Conservation (phyloP, 2,797 vertebrate species). For the Chloroceryle inda region DNA sequence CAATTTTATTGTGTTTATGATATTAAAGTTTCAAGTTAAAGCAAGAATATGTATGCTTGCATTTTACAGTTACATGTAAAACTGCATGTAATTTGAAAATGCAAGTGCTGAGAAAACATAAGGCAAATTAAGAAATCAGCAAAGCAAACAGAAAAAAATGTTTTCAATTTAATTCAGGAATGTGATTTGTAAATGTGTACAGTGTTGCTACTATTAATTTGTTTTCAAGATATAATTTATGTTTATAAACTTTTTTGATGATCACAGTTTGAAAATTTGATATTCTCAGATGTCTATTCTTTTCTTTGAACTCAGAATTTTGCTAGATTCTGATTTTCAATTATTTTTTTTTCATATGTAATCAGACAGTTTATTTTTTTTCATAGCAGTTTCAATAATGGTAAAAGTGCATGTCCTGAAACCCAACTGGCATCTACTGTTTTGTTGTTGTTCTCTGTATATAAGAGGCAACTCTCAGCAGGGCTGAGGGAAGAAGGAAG, state of each 20-base stretch:
- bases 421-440: neutral
- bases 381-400: neutral
- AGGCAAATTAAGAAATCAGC: neutral
- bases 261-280: neutral
- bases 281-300: neutral
- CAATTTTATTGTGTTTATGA: neutral
- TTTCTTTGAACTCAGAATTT: neutral
- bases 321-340: neutral
- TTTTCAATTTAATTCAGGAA: neutral
- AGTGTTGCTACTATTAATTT: neutral
- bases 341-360: neutral
- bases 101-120: neutral
- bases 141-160: neutral
- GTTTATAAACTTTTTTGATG: neutral
- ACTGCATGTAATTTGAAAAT: neutral
- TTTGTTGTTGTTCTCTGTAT: neutral
- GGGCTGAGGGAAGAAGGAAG: neutral
- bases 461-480: fast-evolving
- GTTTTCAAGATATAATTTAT: neutral
- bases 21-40: neutral
- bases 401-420: neutral
- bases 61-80: neutral
- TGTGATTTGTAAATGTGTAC: neutral
- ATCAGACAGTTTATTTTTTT: neutral
- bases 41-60: neutral